These are phyloP conservation scores for Halichondria panicea DNA, from an alignment of 37 sponge, comb jelly and placozoan genomes.

Conservation along the genomic window DNA sequence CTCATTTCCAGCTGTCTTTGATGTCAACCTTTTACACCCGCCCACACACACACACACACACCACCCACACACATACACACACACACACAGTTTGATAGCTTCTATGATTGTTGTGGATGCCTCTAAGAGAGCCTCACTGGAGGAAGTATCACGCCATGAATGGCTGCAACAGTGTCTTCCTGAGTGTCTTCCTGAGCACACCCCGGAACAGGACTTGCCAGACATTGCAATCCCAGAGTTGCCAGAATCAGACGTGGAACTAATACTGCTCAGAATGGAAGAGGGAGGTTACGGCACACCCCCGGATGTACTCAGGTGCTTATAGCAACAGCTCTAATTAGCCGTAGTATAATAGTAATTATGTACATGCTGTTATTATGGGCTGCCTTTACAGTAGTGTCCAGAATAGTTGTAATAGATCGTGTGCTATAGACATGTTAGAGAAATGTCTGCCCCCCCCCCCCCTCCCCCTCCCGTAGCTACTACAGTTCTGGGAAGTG, in stretches of 20 bases:
- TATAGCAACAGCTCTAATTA: not conserved
- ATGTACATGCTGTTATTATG: too few relatives aligned
- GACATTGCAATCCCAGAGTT: constrained; percentile 73
- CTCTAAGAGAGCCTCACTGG: constrained; percentile 51
- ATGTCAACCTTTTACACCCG: too few relatives aligned
- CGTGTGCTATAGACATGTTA: not conserved
- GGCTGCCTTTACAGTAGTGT: too few relatives aligned
- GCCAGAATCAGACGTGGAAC: constrained; percentile 56
- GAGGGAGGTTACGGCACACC: constrained; percentile 76
- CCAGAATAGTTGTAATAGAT: too few relatives aligned
- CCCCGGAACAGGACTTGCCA: too few relatives aligned
- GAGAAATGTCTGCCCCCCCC: not conserved
- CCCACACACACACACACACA: not conserved
- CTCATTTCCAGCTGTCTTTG: too few relatives aligned
- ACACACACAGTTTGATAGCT: constrained; percentile 57
- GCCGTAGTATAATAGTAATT: too few relatives aligned
- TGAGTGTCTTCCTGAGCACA: not conserved
- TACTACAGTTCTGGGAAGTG: too few relatives aligned
- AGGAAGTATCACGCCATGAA: constrained; percentile 51
- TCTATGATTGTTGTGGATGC: constrained; percentile 76
- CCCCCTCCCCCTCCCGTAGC: constrained; percentile 7
- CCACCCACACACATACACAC: too few relatives aligned
- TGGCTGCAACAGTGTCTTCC: constrained; percentile 65
- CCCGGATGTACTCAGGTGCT: constrained; percentile 70
- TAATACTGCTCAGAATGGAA: constrained; percentile 67